Percentiles rank a stretch among this genome's conserved stretches.
Conservation (phyloP, 2,888 invertebrate species). For the Muschampia plurimacula region DNA sequence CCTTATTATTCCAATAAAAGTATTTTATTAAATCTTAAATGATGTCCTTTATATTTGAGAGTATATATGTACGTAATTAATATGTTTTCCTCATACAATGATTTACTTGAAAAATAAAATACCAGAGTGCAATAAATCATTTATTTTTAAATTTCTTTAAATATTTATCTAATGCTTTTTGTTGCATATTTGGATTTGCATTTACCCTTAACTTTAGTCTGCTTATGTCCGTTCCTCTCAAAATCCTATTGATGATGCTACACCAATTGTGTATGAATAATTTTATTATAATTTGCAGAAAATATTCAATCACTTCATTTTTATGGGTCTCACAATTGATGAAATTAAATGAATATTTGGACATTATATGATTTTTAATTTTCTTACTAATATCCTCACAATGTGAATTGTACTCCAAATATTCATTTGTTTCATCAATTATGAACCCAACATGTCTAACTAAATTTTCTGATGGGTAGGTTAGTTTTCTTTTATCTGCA, state of each 20-base stretch:
- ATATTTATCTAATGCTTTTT: background rate
- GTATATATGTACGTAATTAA: too few species aligned
- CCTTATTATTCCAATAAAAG: too few species aligned
- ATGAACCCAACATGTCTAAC: background rate
- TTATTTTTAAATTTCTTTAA: constrained; percentile 3
- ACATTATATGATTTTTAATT: background rate
- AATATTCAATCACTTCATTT: background rate
- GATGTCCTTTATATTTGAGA: too few species aligned
- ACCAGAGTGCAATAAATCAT: background rate
- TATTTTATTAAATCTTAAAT: too few species aligned
- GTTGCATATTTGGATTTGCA: background rate
- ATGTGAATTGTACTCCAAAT: background rate
- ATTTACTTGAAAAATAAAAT: background rate
- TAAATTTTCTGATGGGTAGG: constrained; percentile 4
- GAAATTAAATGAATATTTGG: constrained; percentile 7
- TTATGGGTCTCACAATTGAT: background rate
- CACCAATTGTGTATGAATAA: background rate
- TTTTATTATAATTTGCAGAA: background rate
- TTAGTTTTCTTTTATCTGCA: background rate
- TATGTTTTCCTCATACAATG: too few species aligned
- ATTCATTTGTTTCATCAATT: constrained; percentile 8
- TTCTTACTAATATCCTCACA: background rate
- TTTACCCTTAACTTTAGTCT: background rate
- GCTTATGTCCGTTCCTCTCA: background rate
- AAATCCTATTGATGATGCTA: background rate